phyloP scores from a whole-genome alignment of 2,113 vertebrate genomes.

The Otolemur garnettii region DNA sequence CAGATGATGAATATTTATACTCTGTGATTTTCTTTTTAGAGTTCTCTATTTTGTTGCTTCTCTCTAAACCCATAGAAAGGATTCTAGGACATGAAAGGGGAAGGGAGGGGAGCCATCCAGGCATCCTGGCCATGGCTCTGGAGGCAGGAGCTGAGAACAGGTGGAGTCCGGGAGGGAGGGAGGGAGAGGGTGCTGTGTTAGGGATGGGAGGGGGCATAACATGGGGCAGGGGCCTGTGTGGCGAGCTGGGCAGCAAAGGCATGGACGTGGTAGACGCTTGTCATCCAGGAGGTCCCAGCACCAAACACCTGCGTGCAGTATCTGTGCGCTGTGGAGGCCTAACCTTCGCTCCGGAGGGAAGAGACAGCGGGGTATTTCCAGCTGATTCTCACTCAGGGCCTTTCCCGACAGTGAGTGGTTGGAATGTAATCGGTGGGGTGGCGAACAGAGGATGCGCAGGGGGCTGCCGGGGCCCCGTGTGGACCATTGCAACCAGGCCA shows the following conservation, averaged over 20 bases:
- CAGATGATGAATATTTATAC: not conserved
- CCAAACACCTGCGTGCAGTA: not conserved
- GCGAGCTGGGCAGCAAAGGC: not conserved
- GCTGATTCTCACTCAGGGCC: not conserved
- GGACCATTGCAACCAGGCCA: not conserved
- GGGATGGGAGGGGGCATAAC: too few relatives aligned
- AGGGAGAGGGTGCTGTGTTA: fast-evolving
- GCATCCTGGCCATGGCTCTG: not conserved
- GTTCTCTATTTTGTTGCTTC: not conserved
- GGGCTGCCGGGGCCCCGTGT: not conserved
- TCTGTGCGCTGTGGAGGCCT: not conserved
- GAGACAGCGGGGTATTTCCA: not conserved
- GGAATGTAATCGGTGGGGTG: not conserved
- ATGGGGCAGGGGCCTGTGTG: too few relatives aligned
- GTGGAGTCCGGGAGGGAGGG: not conserved
- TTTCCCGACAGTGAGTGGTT: not conserved
- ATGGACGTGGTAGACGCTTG: too few relatives aligned
- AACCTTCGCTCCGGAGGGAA: too few relatives aligned
- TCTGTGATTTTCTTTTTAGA: not conserved
- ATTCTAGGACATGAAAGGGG: not conserved
- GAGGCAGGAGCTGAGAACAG: not conserved
- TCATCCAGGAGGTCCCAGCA: not conserved
- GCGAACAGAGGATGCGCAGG: not conserved
- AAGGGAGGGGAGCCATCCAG: too few relatives aligned
- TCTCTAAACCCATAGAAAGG: not conserved